Evolutionary conservation across 2,888 invertebrate genomes (phyloP).

Genomic region (Cryptocheilus praepositus): DNA sequence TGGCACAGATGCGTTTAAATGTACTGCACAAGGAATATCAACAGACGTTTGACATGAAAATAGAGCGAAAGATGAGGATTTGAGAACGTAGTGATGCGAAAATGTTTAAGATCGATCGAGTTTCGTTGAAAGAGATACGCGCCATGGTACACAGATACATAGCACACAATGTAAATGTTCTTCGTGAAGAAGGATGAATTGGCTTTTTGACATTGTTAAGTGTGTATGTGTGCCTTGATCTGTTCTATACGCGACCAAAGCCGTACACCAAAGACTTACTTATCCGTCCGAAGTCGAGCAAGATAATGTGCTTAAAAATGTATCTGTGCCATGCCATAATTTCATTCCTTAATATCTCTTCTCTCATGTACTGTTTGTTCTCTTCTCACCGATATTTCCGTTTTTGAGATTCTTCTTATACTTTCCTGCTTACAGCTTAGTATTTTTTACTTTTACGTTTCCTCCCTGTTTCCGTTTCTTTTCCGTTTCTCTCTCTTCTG

Average conservation of each 20-base stretch:
- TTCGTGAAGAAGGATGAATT: neutral
- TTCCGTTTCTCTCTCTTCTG: too few relatives aligned
- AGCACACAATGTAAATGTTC: conserved; percentile 58
- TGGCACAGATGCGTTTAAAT: conserved; percentile 72
- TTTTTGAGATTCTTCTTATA: conserved; percentile 14
- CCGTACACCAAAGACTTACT: too few relatives aligned
- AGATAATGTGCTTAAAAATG: conserved; percentile 67
- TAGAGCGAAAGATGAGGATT: conserved; percentile 65
- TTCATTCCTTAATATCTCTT: conserved; percentile 40
- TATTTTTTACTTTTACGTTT: conserved; percentile 40
- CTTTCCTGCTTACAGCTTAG: conserved; percentile 54
- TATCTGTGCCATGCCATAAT: conserved; percentile 71
- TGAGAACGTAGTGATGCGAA: conserved; percentile 42
- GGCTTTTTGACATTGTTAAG: conserved; percentile 29
- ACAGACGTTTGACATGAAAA: conserved; percentile 71
- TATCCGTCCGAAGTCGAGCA: too few relatives aligned
- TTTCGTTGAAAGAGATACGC: conserved; percentile 46
- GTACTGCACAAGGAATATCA: conserved; percentile 68
- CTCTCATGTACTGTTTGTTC: conserved; percentile 37
- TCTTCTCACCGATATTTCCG: conserved; percentile 28
- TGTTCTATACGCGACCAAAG: conserved; percentile 36
- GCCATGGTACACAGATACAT: conserved; percentile 71
- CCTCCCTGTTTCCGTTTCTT: conserved; percentile 17
- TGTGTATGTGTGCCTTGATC: conserved; percentile 61
- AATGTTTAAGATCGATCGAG: conserved; percentile 44